phyloP scores from a whole-genome alignment of 2,797 vertebrate genomes.

The Aphelocoma californica region DNA sequence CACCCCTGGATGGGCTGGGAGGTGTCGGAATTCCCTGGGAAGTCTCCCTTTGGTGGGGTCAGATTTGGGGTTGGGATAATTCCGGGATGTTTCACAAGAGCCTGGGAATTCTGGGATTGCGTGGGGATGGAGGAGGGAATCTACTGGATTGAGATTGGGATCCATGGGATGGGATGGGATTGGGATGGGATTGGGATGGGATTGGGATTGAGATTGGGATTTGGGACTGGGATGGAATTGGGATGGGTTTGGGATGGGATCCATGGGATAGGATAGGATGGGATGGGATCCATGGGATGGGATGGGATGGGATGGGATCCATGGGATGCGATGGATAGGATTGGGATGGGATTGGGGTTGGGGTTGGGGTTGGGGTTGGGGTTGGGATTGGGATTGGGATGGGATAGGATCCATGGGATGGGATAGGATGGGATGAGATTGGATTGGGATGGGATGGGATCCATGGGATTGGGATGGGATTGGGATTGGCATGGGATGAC shows the following conservation, averaged over 20 bases:
- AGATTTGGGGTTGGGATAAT: not conserved
- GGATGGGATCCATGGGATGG: not conserved
- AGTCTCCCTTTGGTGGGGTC: not conserved
- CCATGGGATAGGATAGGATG: not conserved
- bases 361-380: too few relatives aligned
- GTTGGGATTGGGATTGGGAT: too few relatives aligned
- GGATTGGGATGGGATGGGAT: not conserved
- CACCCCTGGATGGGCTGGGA: accelerated
- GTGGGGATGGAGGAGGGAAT: too few relatives aligned
- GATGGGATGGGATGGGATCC: not conserved
- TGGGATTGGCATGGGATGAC: not conserved
- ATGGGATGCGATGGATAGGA: too few relatives aligned
- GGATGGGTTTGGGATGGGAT: not conserved
- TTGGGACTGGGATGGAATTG: not conserved
- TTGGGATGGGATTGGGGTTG: too few relatives aligned
- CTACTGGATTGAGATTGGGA: too few relatives aligned
- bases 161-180: too few relatives aligned
- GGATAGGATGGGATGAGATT: not conserved
- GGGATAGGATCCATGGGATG: too few relatives aligned
- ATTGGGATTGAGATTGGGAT: too few relatives aligned
- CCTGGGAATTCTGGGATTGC: accelerated
- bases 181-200: too few relatives aligned
- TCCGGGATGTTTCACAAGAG: not conserved
- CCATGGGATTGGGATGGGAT: not conserved
- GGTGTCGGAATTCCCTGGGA: not conserved